phyloP scores from a whole-genome alignment of 2,113 vertebrate genomes.

The Cochlearius cochlearius region DNA sequence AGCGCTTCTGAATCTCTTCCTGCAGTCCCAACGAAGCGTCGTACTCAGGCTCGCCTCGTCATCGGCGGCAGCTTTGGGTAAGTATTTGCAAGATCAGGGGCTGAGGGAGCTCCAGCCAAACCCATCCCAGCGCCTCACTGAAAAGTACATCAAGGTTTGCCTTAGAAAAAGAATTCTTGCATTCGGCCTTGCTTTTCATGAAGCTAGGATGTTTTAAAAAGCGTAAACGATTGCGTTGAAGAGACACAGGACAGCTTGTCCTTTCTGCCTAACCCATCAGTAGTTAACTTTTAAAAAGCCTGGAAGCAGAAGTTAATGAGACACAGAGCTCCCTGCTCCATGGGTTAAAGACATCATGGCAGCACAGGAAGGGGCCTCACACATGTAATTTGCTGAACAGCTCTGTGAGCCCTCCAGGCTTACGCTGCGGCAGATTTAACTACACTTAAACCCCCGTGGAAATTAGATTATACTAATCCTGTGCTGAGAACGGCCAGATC shows the following conservation, averaged over 20 bases:
- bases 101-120: background rate
- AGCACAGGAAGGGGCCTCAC: background rate
- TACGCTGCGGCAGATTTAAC: background rate
- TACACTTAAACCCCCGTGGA: background rate
- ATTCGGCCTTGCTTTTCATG: background rate
- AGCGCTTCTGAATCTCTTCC: accelerated
- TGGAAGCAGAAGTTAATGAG: background rate
- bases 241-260: background rate
- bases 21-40: accelerated
- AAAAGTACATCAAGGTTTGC: background rate
- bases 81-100: background rate
- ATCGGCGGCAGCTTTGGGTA: accelerated
- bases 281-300: background rate
- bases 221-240: background rate
- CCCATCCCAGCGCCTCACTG: accelerated
- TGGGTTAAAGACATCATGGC: background rate
- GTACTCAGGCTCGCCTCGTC: accelerated
- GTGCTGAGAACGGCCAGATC: background rate
- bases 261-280: background rate
- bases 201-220: background rate
- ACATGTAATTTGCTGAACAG: background rate
- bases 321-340: background rate
- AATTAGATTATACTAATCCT: background rate
- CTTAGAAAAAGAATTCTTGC: background rate
- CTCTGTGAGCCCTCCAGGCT: background rate